These are phyloP conservation scores for Mesembrinibis cayennensis DNA, from an alignment of 2,113 vertebrate species.

Conservation along the genomic window DNA sequence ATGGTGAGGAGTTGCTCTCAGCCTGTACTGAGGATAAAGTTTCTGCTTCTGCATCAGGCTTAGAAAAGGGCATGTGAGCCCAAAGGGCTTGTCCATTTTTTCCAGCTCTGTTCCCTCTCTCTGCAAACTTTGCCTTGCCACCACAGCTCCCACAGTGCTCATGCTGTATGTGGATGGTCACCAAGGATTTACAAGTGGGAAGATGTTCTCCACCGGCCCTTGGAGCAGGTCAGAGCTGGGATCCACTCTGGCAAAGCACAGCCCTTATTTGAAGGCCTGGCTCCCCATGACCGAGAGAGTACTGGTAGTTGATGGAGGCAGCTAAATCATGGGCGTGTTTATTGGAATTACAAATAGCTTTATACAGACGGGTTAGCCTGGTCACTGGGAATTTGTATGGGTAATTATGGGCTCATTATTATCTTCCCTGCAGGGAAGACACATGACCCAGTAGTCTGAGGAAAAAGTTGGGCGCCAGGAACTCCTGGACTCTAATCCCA, in stretches of 20 bases:
- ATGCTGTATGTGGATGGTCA: not conserved
- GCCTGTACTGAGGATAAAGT: not conserved
- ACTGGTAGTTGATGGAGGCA: not conserved
- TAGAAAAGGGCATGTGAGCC: not conserved
- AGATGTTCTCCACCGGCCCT: not conserved
- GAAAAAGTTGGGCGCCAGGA: slow-evolving; percentile 59
- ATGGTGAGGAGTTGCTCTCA: not conserved
- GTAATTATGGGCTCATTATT: slow-evolving; percentile 61
- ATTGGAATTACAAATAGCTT: slow-evolving; percentile 56
- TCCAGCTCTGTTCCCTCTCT: not conserved
- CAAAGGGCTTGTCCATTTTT: not conserved
- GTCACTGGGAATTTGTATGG: slow-evolving; percentile 60
- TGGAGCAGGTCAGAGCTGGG: not conserved
- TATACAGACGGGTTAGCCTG: slow-evolving; percentile 47
- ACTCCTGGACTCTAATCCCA: slow-evolving; percentile 67
- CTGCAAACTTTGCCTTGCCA: not conserved
- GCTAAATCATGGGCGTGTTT: not conserved
- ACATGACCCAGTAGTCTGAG: slow-evolving; percentile 57
- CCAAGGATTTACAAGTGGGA: not conserved
- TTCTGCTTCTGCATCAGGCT: not conserved
- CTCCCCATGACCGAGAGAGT: not conserved
- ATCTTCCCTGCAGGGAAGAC: slow-evolving; percentile 56
- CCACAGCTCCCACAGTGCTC: not conserved
- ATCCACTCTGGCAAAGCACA: not conserved
- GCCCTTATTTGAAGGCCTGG: not conserved